Evolutionary conservation across 2,113 vertebrate species (phyloP).

Genomic region (Odontesthes bonariensis): DNA sequence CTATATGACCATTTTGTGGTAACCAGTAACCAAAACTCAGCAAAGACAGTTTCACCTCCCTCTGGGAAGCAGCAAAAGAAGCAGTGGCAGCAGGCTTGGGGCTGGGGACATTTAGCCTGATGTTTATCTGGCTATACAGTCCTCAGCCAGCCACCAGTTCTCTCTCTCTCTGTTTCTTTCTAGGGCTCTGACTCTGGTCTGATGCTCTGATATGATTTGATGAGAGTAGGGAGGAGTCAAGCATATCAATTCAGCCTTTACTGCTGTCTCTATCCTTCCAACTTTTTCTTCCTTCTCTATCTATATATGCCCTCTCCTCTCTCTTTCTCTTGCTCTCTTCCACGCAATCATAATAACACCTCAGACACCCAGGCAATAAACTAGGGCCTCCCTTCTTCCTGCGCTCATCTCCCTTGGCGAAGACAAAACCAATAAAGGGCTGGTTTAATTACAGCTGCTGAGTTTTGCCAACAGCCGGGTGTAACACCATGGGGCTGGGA

Average conservation of each 20-base stretch:
- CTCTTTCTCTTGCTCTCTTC: conserved; percentile 45
- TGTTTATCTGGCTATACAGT: conserved; percentile 60
- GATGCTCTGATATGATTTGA: conserved; percentile 70
- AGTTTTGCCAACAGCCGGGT: conserved; percentile 61
- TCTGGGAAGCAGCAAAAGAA: conserved; percentile 26
- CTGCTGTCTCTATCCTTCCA: conserved; percentile 57
- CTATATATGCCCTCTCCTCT: conserved; percentile 23
- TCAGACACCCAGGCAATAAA: conserved; percentile 76
- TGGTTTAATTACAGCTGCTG: conserved; percentile 77
- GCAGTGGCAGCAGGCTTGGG: conserved; percentile 34
- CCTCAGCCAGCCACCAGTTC: conserved; percentile 26
- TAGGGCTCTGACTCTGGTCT: conserved; percentile 30
- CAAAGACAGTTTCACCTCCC: conserved; percentile 43
- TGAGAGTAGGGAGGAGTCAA: conserved; percentile 57
- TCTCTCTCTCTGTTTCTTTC: conserved; percentile 15
- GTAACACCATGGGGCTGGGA: conserved; percentile 52
- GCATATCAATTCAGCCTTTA: conserved; percentile 56
- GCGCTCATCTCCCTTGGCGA: conserved; percentile 69
- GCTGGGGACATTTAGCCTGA: conserved; percentile 60
- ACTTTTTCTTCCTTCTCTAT: conserved; percentile 54
- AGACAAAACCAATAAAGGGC: conserved; percentile 79
- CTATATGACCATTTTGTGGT: conserved; percentile 6
- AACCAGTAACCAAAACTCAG: conserved; percentile 49
- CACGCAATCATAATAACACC: conserved; percentile 70
- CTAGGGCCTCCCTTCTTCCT: conserved; percentile 66